Base-by-base conservation (phyloP, 2,113 vertebrate species). In the Rhynchomys soricoides region DNA sequence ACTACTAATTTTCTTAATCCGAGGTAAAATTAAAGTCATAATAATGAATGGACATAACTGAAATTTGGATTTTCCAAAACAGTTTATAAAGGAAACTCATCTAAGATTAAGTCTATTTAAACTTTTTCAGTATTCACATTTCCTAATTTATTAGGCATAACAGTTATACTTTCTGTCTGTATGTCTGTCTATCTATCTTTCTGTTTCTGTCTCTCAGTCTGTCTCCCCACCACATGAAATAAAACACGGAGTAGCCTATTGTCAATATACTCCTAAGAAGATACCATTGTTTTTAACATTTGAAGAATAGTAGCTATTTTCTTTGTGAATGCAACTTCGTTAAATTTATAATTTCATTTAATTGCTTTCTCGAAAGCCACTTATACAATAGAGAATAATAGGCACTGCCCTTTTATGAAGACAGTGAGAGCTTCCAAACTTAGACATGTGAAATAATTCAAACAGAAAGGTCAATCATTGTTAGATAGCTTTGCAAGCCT, bases 41-140 rank as follows among this genome's bases (percentile, higher is more conserved):
- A 19, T 95, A 57, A 9, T 92, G 4, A 57, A 9, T 92, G 3
- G 21, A 15, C 7, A 75, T n/a, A 62, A 70, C 17, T 94, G 34
- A 83, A 95, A 85, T 93, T 94, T 90, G 48, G 62, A 74, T 94
- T 85, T 91, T 43, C 7, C 15, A 37, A 43, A 73, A n/a, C 34
- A 88, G 19, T 92, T 95, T 93, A 75, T 89, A 87, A 97, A 31
- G 45, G 19, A 89, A 95, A 83, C 3, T 45, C 19, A 31, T 64
- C 0, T 59, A 37, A 50, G 13, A 75, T 24, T 43, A 86, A 6
- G 45, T 83, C 26, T 64, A 3, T 43, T 5, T 85, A 89, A 48
- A 29, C 91, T 96, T 21, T 55, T 73, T 92, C 91, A 90, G 31
- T 71, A 77, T 45, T 6, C 13, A 62, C 3, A 83, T 3, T 52